phyloP scores from a whole-genome alignment of 30 jellyfish, hydroid and myxozoan species.

The Hydractinia echinata region DNA sequence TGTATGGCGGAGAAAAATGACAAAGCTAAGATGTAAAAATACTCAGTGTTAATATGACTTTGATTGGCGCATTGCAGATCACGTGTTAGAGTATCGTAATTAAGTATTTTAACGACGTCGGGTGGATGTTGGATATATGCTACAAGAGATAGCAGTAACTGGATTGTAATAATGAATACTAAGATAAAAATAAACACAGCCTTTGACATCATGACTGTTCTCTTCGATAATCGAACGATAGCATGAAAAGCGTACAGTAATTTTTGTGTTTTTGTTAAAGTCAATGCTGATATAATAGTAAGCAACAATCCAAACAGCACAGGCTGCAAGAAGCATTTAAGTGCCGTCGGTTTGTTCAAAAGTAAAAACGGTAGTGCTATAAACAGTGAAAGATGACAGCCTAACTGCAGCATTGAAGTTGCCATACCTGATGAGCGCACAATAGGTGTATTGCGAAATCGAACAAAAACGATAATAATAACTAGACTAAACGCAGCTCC shows the following conservation, averaged over 20 bases:
- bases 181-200: neutral
- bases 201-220: neutral
- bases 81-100: neutral
- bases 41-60: neutral
- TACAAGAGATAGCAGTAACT: neutral
- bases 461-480: neutral
- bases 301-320: neutral
- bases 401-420: neutral
- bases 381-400: neutral
- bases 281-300: neutral
- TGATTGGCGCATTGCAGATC: neutral
- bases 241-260: constrained; percentile 1
- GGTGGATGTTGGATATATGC: neutral
- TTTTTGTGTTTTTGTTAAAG: constrained; percentile 5
- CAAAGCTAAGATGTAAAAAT: neutral
- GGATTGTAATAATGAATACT: neutral
- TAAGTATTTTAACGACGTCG: neutral
- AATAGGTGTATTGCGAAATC: neutral
- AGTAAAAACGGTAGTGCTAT: neutral
- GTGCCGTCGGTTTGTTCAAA: neutral
- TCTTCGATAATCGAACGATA: neutral
- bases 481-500: neutral
- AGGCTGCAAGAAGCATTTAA: neutral
- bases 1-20: neutral
- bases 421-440: neutral